Evolutionary conservation across 2,888 invertebrate genomes (phyloP).

Genomic region (Drosophila falleni): DNA sequence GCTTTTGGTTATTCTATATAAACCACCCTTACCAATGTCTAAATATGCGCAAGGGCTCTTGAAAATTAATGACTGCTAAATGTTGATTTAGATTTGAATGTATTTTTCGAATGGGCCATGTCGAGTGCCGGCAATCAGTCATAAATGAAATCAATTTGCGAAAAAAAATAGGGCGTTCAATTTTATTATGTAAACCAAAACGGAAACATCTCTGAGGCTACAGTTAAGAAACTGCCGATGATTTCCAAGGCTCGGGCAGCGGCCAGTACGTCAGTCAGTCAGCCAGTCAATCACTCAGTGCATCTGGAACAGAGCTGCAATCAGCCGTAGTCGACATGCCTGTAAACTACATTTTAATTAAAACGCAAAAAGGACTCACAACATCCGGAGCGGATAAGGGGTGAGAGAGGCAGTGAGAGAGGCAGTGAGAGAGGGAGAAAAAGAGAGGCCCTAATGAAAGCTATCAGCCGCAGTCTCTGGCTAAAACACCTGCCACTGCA

Average conservation of each 20-base stretch:
- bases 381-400: neutral
- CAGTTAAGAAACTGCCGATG: slow-evolving; percentile 23
- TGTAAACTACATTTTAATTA: slow-evolving; percentile 79
- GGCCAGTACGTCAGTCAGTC: slow-evolving; percentile 8
- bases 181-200: slow-evolving; percentile 40
- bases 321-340: slow-evolving; percentile 46
- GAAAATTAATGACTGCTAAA: slow-evolving; percentile 49
- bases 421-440: neutral
- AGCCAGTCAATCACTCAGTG: slow-evolving; percentile 52
- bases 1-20: neutral
- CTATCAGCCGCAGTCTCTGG: slow-evolving; percentile 49
- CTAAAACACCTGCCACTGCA: slow-evolving; percentile 27
- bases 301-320: slow-evolving; percentile 49
- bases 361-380: slow-evolving; percentile 50
- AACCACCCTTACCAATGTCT: neutral
- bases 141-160: slow-evolving; percentile 53
- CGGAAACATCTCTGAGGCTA: slow-evolving; percentile 22
- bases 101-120: slow-evolving; percentile 2
- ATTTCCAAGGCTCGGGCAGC: slow-evolving; percentile 1
- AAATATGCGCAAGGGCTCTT: slow-evolving; percentile 2
- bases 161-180: slow-evolving; percentile 29
- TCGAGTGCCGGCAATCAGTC: slow-evolving; percentile 38
- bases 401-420: neutral
- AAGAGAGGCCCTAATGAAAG: slow-evolving; percentile 43
- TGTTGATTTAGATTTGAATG: slow-evolving; percentile 45